Percentiles rank a stretch among this genome's conserved stretches.
These are phyloP conservation scores for Carassius auratus DNA, from an alignment of 2,113 vertebrate genomes.

Conservation along the genomic window DNA sequence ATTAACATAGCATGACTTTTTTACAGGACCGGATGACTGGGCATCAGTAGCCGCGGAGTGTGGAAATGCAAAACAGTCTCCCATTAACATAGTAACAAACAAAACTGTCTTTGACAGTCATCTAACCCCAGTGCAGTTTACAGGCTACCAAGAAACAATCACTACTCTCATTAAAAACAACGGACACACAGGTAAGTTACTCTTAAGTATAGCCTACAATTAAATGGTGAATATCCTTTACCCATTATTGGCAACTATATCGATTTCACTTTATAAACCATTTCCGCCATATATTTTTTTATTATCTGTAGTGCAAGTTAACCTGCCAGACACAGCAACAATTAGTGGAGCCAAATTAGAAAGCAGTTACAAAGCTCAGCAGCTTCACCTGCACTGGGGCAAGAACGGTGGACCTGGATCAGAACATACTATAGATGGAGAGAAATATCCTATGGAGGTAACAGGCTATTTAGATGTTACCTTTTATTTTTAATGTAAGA, in stretches of 20 bases:
- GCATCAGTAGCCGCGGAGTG: conserved; percentile 45
- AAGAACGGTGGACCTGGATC: conserved; percentile 53
- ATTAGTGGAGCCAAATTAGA: conserved; percentile 72
- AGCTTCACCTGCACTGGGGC: conserved; percentile 89
- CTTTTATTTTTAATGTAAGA: neutral
- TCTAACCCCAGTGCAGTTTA: conserved; percentile 57
- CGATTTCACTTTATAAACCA: neutral
- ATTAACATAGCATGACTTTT: neutral
- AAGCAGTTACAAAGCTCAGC: conserved; percentile 71
- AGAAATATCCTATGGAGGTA: conserved; percentile 86
- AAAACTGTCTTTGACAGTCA: neutral
- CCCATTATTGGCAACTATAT: neutral
- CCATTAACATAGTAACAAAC: conserved; percentile 72
- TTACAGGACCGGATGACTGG: conserved; percentile 68
- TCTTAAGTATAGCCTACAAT: neutral
- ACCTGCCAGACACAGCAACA: conserved; percentile 20
- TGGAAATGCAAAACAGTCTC: conserved; percentile 64
- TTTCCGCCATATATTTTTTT: conserved; percentile 1
- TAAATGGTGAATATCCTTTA: neutral
- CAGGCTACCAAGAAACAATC: conserved; percentile 60
- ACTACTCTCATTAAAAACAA: conserved; percentile 62
- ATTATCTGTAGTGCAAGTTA: conserved; percentile 72
- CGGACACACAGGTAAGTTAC: conserved; percentile 64
- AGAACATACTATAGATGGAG: conserved; percentile 84
- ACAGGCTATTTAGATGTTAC: neutral